Conservation (phyloP, 2,888 invertebrate species). For the Epinotia brunnichana region DNA sequence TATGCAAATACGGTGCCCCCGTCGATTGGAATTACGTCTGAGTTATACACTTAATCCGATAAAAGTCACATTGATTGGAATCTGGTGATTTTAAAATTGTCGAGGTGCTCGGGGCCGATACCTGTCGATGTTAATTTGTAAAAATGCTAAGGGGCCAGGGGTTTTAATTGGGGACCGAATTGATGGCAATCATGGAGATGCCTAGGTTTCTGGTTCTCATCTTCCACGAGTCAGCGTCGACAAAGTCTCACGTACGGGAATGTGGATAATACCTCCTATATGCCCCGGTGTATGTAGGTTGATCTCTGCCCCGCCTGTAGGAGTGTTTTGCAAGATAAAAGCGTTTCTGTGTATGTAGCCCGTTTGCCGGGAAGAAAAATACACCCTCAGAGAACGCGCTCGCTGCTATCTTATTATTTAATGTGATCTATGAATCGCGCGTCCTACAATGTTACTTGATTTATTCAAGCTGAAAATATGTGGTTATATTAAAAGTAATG, state of each 20-base stretch:
- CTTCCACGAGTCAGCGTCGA: not conserved
- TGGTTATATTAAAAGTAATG: not conserved
- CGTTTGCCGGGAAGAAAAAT: constrained; percentile 40
- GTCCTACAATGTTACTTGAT: not conserved
- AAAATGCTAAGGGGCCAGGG: constrained; percentile 13
- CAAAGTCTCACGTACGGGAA: constrained; percentile 19
- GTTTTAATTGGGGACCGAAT: constrained; percentile 14
- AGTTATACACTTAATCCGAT: constrained; percentile 44
- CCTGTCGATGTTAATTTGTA: constrained; percentile 26
- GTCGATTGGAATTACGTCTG: constrained; percentile 42
- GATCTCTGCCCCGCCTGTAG: constrained; percentile 27
- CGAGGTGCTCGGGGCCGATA: constrained; percentile 16
- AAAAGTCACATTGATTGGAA: constrained; percentile 44
- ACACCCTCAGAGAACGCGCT: constrained; percentile 19
- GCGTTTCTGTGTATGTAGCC: constrained; percentile 39
- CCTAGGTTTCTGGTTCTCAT: not conserved
- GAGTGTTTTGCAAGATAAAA: constrained; percentile 41
- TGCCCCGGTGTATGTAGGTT: constrained; percentile 5
- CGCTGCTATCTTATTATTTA: constrained; percentile 22
- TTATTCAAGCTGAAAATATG: constrained; percentile 3
- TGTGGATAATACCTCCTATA: constrained; percentile 6
- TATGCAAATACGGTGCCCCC: constrained; percentile 43
- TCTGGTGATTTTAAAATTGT: constrained; percentile 40
- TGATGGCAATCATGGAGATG: constrained; percentile 5
- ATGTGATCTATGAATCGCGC: constrained; percentile 23